Base-by-base conservation (phyloP, 92 coral and sea anemone genomes). In the Palythoa caribaeorum region DNA sequence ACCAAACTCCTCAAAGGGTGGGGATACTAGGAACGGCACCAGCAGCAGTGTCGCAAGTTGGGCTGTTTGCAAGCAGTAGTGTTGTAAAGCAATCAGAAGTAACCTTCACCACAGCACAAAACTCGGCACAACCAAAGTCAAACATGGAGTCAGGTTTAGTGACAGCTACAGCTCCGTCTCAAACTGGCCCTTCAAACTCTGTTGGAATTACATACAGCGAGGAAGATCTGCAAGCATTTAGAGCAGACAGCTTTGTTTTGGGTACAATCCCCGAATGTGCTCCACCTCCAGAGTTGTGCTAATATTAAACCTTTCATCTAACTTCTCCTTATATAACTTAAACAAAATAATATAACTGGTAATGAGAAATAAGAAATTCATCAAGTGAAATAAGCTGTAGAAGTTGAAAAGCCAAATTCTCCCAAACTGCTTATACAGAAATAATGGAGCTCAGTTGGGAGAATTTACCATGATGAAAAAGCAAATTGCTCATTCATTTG, bases 261-360 rank as follows among this genome's bases (percentile, higher is more conserved):
- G 99, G 99, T 13, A 90, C 89, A 52, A 95, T 96, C 81, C 99
- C 99, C 1, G 99, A 96, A 76, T 95, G 96, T 72, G 95, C 99
- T 4, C 99, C 99, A 2, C 99, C 98, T 1, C 92, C 93, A 55
- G 97, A 96, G 66, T 83, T 96, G 1, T 96, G 98, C 77, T 83
- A 63, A 81, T 70, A 91, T 63, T 35, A 50, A 39, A 28, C 28
- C 28, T 28, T 28, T 28, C 28, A 28, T 28, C 28, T 28, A 28
- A 28, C 28, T 28, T 28, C 28, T 28, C 28, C 28, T 28, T 28
- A 28, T 28, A 28, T 28, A 28, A 28, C 28, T 28, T 0, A 28
- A 28, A 28, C 28, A 28, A 28, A 28, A 28, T 28, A 28, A 28
- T 28, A 28, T 28, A 28, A 28, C 28, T 28, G 28, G 28, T 28